Evolutionary conservation across 2,888 invertebrate species (phyloP), one percentile per base, ranked within the genome.

Genomic region (Mongoloraphidia duomilia): DNA sequence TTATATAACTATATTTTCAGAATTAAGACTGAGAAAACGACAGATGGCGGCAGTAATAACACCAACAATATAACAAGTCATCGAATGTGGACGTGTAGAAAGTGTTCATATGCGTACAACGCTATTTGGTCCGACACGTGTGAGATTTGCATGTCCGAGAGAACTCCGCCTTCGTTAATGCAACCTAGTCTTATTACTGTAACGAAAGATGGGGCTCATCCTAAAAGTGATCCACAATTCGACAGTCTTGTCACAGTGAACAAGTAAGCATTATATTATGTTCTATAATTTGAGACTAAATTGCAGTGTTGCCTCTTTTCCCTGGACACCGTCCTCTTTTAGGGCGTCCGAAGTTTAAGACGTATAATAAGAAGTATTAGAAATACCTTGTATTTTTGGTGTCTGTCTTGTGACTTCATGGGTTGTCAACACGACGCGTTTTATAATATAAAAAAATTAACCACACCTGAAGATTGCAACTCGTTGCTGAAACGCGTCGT

Each of bases 21-120:
- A 26, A 26, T 26, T 26, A 46, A 46, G 38, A 14, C 46, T n/a
- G 37, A 46, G 14, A 46, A 37, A 36, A 39, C 14, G 10, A 40
- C 34, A n/a, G 39, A 48, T 34, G 33, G 33, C 37, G 49, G 49
- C 35, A 44, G 13, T 40, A 49, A 46, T 37, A 49, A 12, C 8
- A 40, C 47, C 45, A 49, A 48, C 41, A 53, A 49, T 50, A 46
- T 45, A 41, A 41, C 46, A 34, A 50, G 53, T 46, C 51, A 67
- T 56, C 58, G 86, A 57, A 84, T 86, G 79, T 92, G 92, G 91
- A 87, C 86, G 55, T 92, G 92, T 69, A 75, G 77, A 51, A 84
- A 85, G 66, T 93, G 92, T 68, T 88, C 89, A 64, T 92, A 85
- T 69, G 84, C 87, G 53, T 89, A 88, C 67, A 87, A 91, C 70